Base-by-base conservation (phyloP, 2,888 invertebrate species). In the Nowickia ferox region DNA sequence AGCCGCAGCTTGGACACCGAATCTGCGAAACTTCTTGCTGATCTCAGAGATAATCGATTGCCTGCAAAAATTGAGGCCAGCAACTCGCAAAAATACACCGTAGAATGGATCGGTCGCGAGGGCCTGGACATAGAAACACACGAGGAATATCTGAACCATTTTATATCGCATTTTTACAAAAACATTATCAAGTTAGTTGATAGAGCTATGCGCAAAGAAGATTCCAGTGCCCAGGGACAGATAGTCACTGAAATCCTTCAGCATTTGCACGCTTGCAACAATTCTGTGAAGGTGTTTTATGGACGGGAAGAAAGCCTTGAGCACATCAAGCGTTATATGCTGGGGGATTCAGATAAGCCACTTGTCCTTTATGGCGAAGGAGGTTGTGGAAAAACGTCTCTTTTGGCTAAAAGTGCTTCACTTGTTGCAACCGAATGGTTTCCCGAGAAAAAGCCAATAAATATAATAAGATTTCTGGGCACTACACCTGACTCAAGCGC, bases 401-500 rank as follows among this genome's bases (percentile, higher is more conserved):
- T 99, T 0, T 93, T 99, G 82, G 97, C 99, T 0, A 98, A 98
- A 93, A 96, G 97, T 84, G 98, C 98, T 0, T 96, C 97, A 38
- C 94, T 96, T 92, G 96, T 96, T 0, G 94, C 95, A 10, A 94
- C 94, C 51, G 95, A 94, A 66, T 97, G 96, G 97, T 96, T 96
- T 86, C 93, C 94, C 22, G 95, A 95, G 0, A 95, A 95, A 1
- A 95, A 96, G 72, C 98, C 98, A 0, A 95, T 98, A 22, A 96
- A 97, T 91, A 95, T 98, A 84, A 95, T 99, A 80, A 94, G 99
- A 86, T 99, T 99, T 92, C 94, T 99, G 44, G 99, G 99, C 38
- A 99, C 98, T 1, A 99, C 99, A 13, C 99, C 99, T 1, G 98
- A 99, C 92, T 98, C 98, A 88, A 98, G 98, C 88, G 97, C 98